Percentiles rank a stretch among this genome's conserved stretches.
These are phyloP conservation scores for Puffinus mauretanicus DNA, from an alignment of 2,113 vertebrate genomes.

Conservation along the genomic window DNA sequence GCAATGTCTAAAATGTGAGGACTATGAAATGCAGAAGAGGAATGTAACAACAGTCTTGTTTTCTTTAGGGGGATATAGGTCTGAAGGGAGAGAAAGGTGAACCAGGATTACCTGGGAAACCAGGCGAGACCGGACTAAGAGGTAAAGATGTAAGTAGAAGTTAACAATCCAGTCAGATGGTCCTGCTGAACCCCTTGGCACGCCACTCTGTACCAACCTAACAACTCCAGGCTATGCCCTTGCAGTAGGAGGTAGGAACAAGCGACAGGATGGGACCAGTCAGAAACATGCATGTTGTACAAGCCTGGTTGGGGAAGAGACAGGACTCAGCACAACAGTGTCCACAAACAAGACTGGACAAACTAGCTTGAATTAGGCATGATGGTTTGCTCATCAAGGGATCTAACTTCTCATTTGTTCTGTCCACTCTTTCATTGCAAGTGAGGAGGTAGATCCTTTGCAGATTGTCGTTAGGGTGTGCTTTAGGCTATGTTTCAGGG, in stretches of 20 bases:
- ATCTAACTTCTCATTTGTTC: background rate
- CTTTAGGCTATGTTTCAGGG: background rate
- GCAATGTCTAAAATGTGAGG: fast-evolving
- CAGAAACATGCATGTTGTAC: background rate
- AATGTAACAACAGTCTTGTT: background rate
- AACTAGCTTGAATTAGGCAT: background rate
- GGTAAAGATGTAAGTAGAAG: constrained; percentile 94
- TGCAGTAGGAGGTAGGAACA: background rate
- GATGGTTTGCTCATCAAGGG: background rate
- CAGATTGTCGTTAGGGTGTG: background rate
- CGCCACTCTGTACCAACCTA: no score
- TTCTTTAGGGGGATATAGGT: constrained; percentile 78
- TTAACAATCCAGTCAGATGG: background rate
- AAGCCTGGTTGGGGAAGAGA: background rate
- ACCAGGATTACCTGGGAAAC: constrained; percentile 72
- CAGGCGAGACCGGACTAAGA: constrained; percentile 84
- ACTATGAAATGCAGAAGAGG: background rate
- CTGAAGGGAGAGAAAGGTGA: constrained; percentile 79
- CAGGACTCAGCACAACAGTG: background rate
- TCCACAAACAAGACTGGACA: background rate
- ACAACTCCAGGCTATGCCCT: background rate
- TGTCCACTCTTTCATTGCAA: background rate
- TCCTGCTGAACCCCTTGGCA: background rate
- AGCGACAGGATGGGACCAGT: background rate
- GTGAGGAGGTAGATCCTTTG: background rate